phyloP scores from a whole-genome alignment of 1,140 invertebrate species.

The Drosophila arawakana region DNA sequence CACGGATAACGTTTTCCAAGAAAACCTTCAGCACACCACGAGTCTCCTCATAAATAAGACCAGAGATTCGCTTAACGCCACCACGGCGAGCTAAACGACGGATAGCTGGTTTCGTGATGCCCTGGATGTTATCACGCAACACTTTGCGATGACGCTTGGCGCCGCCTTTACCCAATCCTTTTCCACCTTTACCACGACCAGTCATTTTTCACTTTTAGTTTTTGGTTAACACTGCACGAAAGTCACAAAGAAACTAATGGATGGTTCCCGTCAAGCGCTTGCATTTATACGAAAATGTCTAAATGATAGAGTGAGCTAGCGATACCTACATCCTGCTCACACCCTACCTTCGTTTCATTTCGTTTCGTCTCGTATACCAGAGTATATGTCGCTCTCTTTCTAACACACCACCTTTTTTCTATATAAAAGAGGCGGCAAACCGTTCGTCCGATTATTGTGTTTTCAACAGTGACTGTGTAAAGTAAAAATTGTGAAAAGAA shows the following conservation, averaged over 20 bases:
- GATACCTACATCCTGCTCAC: background rate
- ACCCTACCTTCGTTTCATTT: background rate
- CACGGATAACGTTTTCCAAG: slow-evolving; percentile 91
- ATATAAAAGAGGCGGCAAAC: background rate
- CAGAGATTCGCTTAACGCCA: slow-evolving; percentile 91
- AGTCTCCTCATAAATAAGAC: slow-evolving; percentile 90
- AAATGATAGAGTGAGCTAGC: background rate
- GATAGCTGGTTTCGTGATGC: slow-evolving; percentile 85
- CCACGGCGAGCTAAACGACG: slow-evolving; percentile 85
- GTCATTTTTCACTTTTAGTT: slow-evolving; percentile 85
- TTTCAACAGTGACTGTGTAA: slow-evolving; percentile 9
- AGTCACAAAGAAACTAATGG: slow-evolving; percentile 16
- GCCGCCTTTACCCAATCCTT: slow-evolving; percentile 88
- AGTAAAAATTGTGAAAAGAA: slow-evolving; percentile 18
- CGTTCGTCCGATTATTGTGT: background rate
- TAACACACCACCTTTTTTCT: background rate
- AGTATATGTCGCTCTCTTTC: background rate
- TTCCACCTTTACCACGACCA: slow-evolving; percentile 88
- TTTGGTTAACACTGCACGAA: slow-evolving; percentile 27
- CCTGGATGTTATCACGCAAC: slow-evolving; percentile 90
- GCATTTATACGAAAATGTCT: background rate
- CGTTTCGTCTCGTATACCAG: background rate
- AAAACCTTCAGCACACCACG: slow-evolving; percentile 91
- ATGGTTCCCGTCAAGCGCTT: background rate
- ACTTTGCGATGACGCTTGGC: slow-evolving; percentile 89